Evolutionary conservation across 2,888 invertebrate genomes (phyloP).

Genomic region (Allygus modestus): DNA sequence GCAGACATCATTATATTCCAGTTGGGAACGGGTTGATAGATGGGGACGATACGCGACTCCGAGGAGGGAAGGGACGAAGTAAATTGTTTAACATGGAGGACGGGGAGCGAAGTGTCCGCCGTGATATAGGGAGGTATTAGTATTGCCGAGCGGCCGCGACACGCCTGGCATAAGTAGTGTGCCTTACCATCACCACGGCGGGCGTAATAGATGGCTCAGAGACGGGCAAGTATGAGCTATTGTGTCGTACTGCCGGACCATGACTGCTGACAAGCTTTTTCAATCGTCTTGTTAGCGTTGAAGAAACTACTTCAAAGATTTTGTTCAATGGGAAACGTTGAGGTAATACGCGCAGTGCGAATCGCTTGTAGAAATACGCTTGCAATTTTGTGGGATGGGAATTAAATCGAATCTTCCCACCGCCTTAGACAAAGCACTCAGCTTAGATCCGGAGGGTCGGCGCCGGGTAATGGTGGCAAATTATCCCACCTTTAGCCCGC

Average conservation of each 20-base stretch:
- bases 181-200: not conserved
- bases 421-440: not conserved
- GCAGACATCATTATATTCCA: constrained; percentile 40
- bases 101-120: not conserved
- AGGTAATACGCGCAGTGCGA: no score
- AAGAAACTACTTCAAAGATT: no score
- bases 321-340: no score
- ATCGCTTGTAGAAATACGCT: no score
- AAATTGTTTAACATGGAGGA: constrained; percentile 28
- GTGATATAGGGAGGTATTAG: constrained; percentile 27
- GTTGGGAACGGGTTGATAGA: constrained; percentile 7
- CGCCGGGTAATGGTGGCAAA: constrained; percentile 3
- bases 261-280: no score
- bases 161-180: not conserved
- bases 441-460: constrained; percentile 1
- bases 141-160: constrained; percentile 7
- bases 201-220: not conserved
- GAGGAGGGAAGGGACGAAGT: not conserved
- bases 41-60: constrained; percentile 30
- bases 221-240: no score
- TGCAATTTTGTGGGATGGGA: no score
- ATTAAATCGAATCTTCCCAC: not conserved
- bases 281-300: no score
- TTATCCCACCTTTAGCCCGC: constrained; percentile 12
- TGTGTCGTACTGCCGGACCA: no score